Base-by-base conservation (phyloP, 1,140 invertebrate genomes). In the Branchinecta lynchi region DNA sequence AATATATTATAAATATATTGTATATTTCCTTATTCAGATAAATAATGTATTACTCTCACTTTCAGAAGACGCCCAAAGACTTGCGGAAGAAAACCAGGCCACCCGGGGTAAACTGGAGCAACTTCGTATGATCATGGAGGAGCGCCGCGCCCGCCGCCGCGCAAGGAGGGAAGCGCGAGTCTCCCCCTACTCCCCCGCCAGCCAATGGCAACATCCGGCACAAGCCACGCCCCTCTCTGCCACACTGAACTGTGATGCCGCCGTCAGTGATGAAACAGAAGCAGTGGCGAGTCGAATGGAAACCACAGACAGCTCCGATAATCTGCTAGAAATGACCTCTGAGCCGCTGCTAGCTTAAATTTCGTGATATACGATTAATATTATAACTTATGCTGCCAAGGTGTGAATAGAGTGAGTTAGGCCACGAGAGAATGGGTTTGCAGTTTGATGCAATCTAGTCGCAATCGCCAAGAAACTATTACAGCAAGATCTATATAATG, bases 31-130 rank as follows among this genome's bases (percentile, higher is more conserved):
- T 66, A 5, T 32, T 70, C 67, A n/a, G 66, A 69, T 65, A 66
- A 45, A 17, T 15, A 32, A 32, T 5, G 1, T 32, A 32, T 60
- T 72, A 70, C 17, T 72, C 72, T 68, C 69, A 70, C 9, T 60
- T 60, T 60, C 66, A 72, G 67, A 68, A 74, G 73, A 73, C 15
- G 66, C 60, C 9, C 15, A 43, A 7, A 68, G 67, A 7, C 51
- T 78, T 75, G 82, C 75, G 12, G 74, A 74, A 44, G 89, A 88
- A 75, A 89, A 91, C 74, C 84, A 85, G 71, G 88, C 88, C 72
- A 89, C 88, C 7, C 87, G 89, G 73, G 87, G 86, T 65, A 95
- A 94, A 78, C 83, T 93, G 78, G 87, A 90, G 75, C 87, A 89
- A 69, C 80, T 94, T 15, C 85, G 89, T 71, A 80, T 90, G 32